These are phyloP conservation scores for Argyra leucocephala DNA, from an alignment of 2,888 invertebrate species.

Conservation along the genomic window DNA sequence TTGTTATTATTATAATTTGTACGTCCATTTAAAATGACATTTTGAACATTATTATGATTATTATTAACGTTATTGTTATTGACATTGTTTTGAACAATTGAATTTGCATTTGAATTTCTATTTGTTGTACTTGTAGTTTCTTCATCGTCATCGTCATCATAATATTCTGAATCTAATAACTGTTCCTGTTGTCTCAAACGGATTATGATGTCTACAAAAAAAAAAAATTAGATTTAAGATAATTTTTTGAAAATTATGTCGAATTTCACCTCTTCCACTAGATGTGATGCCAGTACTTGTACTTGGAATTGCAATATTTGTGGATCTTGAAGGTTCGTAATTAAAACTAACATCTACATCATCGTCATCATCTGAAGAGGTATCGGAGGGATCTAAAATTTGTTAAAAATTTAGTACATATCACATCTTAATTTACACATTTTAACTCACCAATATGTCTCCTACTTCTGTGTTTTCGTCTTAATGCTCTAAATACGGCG, in stretches of 20 bases:
- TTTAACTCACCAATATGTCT: neutral
- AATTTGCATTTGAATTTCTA: neutral
- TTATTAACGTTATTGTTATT: neutral
- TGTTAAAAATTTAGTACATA: neutral
- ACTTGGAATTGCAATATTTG: conserved; percentile 9
- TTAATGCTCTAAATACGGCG: neutral
- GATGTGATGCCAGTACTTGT: conserved; percentile 45
- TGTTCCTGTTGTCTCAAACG: conserved; percentile 48
- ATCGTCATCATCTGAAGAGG: neutral
- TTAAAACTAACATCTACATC: conserved; percentile 8
- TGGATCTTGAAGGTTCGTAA: neutral
- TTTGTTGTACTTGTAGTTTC: neutral
- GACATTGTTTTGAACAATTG: neutral
- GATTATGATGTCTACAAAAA: conserved; percentile 33
- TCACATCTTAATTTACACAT: neutral
- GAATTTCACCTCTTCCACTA: conserved; percentile 31
- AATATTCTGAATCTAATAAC: conserved; percentile 21
- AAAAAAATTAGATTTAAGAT: neutral
- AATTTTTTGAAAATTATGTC: neutral
- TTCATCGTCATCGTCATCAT: neutral
- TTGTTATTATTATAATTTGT: conserved; percentile 3
- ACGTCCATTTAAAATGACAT: neutral
- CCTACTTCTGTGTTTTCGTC: neutral
- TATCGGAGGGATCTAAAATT: conserved; percentile 7
- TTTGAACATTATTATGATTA: neutral